phyloP scores from a whole-genome alignment of 2,888 invertebrate genomes.

The Tethea ocularis region DNA sequence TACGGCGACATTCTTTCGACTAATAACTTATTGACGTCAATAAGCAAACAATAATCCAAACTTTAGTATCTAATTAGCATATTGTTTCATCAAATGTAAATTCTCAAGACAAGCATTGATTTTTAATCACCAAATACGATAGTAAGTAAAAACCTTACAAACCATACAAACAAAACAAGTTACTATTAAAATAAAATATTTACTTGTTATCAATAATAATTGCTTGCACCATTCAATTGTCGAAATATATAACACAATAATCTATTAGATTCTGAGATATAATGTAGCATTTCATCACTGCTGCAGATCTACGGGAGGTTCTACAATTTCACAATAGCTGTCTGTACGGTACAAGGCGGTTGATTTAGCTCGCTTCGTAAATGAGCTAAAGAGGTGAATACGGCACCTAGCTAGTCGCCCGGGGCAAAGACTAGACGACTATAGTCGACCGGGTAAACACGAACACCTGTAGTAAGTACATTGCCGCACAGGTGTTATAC shows the following conservation, averaged over 20 bases:
- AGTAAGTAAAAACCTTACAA: too few species aligned
- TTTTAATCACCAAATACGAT: neutral
- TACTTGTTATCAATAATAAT: conserved; percentile 8
- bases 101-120: too few species aligned
- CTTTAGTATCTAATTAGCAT: too few species aligned
- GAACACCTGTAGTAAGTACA: too few species aligned
- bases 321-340: conserved; percentile 59
- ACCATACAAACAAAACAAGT: neutral
- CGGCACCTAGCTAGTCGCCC: conserved; percentile 52
- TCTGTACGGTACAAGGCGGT: conserved; percentile 54
- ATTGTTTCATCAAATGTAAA: too few species aligned
- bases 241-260: conserved; percentile 53
- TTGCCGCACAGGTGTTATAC: too few species aligned
- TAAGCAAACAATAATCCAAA: too few species aligned
- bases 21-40: too few species aligned
- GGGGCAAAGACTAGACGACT: conserved; percentile 51
- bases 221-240: conserved; percentile 47
- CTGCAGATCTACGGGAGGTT: conserved; percentile 63
- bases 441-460: too few species aligned
- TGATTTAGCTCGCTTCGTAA: conserved; percentile 64
- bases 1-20: too few species aligned
- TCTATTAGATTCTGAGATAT: conserved; percentile 60
- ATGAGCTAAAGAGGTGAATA: conserved; percentile 64
- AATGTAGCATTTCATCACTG: conserved; percentile 63
- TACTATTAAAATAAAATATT: neutral